These are phyloP conservation scores for Ditylenchus dipsaci DNA, from an alignment of 1,140 invertebrate species.

Conservation along the genomic window DNA sequence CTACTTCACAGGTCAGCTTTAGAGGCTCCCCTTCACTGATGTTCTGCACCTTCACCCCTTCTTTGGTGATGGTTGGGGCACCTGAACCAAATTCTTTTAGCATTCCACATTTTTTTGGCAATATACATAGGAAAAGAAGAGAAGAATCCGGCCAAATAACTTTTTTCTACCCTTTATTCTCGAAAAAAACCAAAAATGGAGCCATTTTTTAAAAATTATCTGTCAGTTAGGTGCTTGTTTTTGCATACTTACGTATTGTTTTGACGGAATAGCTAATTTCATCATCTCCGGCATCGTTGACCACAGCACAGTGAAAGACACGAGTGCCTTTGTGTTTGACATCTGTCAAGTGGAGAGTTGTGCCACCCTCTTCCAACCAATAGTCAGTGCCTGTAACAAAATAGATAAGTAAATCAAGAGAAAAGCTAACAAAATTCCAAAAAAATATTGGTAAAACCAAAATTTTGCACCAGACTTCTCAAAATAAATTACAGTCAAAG, in stretches of 20 bases:
- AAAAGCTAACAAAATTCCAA: no score
- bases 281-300: slow-evolving; percentile 47
- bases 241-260: slow-evolving; percentile 13
- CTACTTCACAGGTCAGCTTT: slow-evolving; percentile 40
- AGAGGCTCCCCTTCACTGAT: slow-evolving; percentile 44
- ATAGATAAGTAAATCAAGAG: no score
- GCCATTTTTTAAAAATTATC: no score
- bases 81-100: slow-evolving; percentile 20
- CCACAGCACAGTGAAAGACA: slow-evolving; percentile 41
- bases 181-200: no score
- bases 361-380: slow-evolving; percentile 15
- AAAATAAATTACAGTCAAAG: no score
- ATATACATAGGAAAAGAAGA: neutral
- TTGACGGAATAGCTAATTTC: slow-evolving; percentile 37
- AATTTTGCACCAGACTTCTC: no score
- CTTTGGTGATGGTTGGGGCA: slow-evolving; percentile 32
- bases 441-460: no score
- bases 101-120: no score
- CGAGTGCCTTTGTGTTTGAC: slow-evolving; percentile 25
- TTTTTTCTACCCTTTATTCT: no score
- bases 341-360: slow-evolving; percentile 29
- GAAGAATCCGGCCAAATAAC: no score
- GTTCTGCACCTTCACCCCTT: slow-evolving; percentile 39
- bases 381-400: neutral
- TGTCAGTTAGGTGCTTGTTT: no score